Conservation (phyloP, 2,113 vertebrate species). For the Puffinus mauretanicus region DNA sequence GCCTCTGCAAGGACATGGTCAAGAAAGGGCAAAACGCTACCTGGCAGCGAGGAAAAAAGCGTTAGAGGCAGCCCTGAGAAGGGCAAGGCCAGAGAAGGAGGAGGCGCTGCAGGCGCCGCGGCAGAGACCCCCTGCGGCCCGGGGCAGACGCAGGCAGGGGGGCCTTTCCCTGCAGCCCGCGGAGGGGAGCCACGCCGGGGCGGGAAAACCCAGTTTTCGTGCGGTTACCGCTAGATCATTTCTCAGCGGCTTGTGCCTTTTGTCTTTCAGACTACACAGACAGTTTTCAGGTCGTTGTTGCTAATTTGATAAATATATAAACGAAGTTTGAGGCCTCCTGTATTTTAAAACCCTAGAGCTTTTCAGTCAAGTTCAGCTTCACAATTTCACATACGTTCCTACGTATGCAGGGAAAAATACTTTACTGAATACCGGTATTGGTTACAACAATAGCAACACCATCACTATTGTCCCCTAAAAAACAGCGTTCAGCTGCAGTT, state of each 20-base stretch:
- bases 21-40: neutral
- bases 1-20: accelerated
- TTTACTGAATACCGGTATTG: neutral
- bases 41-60: accelerated
- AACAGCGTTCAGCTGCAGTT: neutral
- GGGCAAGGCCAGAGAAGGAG: accelerated
- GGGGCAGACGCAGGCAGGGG: accelerated
- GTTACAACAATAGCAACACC: neutral
- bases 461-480: neutral
- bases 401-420: neutral
- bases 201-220: accelerated
- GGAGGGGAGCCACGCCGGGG: accelerated
- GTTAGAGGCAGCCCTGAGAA: neutral
- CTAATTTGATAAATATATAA: neutral
- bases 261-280: too few relatives aligned
- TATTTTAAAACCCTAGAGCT: neutral
- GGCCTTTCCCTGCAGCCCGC: accelerated
- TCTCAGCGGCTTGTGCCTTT: neutral
- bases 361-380: neutral
- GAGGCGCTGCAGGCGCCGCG: neutral
- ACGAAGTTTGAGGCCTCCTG: neutral
- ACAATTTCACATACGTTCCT: neutral
- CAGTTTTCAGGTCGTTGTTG: neutral
- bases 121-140: too few relatives aligned
- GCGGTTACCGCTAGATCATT: accelerated